Conservation (phyloP, 1,140 invertebrate species). For the Orius insidiosus region DNA sequence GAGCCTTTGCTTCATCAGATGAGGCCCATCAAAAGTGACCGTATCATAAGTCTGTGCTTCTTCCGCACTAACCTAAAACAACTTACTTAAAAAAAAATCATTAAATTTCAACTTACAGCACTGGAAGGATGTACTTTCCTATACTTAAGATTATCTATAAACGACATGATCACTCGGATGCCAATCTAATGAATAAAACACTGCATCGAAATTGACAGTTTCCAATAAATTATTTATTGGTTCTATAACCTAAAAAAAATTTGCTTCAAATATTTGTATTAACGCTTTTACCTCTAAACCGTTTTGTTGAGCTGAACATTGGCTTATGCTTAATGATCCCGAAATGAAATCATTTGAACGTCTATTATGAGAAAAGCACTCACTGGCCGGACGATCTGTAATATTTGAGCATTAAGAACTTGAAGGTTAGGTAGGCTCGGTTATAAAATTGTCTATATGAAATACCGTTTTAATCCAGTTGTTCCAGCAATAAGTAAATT, state of each 20-base stretch:
- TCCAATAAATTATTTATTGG: conserved; percentile 82
- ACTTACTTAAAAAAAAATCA: too few species aligned
- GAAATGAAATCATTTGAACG: conserved; percentile 97
- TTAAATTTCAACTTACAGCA: conserved; percentile 34
- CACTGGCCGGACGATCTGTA: conserved; percentile 66
- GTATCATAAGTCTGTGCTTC: conserved; percentile 74
- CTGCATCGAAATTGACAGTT: conserved; percentile 67
- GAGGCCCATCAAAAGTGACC: conserved; percentile 76
- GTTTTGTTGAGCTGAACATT: conserved; percentile 83
- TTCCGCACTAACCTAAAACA: conserved; percentile 29
- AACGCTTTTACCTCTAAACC: conserved; percentile 56
- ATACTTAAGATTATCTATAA: conserved; percentile 73
- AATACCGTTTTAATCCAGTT: conserved; percentile 68
- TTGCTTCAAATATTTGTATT: neutral
- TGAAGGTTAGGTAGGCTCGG: too few species aligned
- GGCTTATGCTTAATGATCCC: conserved; percentile 80
- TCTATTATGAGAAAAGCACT: conserved; percentile 88
- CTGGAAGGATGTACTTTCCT: conserved; percentile 49
- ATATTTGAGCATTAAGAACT: too few species aligned
- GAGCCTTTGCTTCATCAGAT: conserved; percentile 62
- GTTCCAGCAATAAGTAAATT: conserved; percentile 60
- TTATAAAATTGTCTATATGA: too few species aligned
- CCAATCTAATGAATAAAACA: conserved; percentile 96
- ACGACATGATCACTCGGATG: conserved; percentile 91
- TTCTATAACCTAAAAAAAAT: conserved; percentile 48